A percentile compares a stretch with the other conserved stretches of the same genome.
These are phyloP conservation scores for Cheilosia vulpina DNA, from an alignment of 2,888 invertebrate species.

Conservation along the genomic window DNA sequence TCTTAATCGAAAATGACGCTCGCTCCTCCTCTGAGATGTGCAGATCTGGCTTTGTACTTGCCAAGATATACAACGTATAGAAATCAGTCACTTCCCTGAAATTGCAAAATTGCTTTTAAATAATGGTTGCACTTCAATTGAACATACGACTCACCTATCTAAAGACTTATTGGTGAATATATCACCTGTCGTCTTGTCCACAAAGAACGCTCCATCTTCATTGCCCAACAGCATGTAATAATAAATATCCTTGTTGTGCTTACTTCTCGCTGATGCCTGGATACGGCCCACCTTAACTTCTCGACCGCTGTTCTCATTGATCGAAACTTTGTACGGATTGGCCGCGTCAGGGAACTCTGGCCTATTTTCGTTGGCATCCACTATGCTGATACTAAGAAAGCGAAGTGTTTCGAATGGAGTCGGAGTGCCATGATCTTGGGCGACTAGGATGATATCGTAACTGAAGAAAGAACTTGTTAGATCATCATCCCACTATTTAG, in stretches of 20 bases:
- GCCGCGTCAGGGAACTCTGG: slow-evolving; percentile 89
- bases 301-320: slow-evolving; percentile 88
- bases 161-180: slow-evolving; percentile 91
- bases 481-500: neutral
- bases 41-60: slow-evolving; percentile 92
- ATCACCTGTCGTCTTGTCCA: slow-evolving; percentile 92
- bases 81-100: slow-evolving; percentile 89
- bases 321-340: slow-evolving; percentile 87
- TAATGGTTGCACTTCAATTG: neutral
- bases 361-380: slow-evolving; percentile 92
- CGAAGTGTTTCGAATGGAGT: slow-evolving; percentile 91
- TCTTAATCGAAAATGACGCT: slow-evolving; percentile 83
- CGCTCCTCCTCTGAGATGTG: slow-evolving; percentile 85
- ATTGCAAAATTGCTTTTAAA: neutral
- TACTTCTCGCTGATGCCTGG: slow-evolving; percentile 86
- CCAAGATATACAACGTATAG: slow-evolving; percentile 91
- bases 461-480: slow-evolving; percentile 70
- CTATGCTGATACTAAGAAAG: slow-evolving; percentile 89
- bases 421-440: slow-evolving; percentile 92
- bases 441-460: slow-evolving; percentile 90
- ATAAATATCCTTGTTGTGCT: slow-evolving; percentile 91
- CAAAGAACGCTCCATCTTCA: slow-evolving; percentile 89
- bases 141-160: slow-evolving; percentile 85
- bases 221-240: slow-evolving; percentile 93
- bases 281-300: slow-evolving; percentile 87